These are phyloP conservation scores for Drosophila nikananu DNA, from an alignment of 1,140 invertebrate genomes.

Conservation along the genomic window DNA sequence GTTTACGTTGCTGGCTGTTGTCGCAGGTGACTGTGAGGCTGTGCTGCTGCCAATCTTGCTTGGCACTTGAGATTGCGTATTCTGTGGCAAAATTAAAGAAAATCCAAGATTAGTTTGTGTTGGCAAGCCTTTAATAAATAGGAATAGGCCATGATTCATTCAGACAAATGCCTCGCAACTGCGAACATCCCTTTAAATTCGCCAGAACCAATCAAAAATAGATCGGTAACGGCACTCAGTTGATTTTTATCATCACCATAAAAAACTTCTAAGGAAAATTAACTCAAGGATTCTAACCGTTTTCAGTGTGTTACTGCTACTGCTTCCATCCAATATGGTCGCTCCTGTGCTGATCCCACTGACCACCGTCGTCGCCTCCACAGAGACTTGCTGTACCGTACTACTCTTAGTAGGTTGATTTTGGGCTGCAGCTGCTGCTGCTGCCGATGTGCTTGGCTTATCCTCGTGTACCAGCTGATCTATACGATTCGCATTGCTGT, in stretches of 20 bases:
- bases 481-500: constrained; percentile 91
- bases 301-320: constrained; percentile 52
- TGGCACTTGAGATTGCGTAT: constrained; percentile 80
- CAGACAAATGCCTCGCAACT: constrained; percentile 80
- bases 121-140: too few species aligned
- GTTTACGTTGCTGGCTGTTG: constrained; percentile 35
- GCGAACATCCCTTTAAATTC: constrained; percentile 62
- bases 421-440: constrained; percentile 60
- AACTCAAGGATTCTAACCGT: constrained; percentile 49
- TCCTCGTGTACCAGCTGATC: constrained; percentile 87
- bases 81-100: constrained; percentile 38
- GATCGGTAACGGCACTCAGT: constrained; percentile 56
- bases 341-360: constrained; percentile 34
- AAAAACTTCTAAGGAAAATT: neutral
- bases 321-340: constrained; percentile 48
- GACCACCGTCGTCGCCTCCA: constrained; percentile 11
- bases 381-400: constrained; percentile 18
- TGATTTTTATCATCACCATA: constrained; percentile 58
- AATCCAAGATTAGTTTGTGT: neutral
- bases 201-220: constrained; percentile 67
- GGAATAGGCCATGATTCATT: neutral
- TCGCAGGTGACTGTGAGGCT: constrained; percentile 14
- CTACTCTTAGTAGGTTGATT: constrained; percentile 33
- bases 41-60: constrained; percentile 52
- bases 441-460: constrained; percentile 70